These are phyloP conservation scores for Phycodurus eques DNA, from an alignment of 2,113 vertebrate species.

Conservation along the genomic window DNA sequence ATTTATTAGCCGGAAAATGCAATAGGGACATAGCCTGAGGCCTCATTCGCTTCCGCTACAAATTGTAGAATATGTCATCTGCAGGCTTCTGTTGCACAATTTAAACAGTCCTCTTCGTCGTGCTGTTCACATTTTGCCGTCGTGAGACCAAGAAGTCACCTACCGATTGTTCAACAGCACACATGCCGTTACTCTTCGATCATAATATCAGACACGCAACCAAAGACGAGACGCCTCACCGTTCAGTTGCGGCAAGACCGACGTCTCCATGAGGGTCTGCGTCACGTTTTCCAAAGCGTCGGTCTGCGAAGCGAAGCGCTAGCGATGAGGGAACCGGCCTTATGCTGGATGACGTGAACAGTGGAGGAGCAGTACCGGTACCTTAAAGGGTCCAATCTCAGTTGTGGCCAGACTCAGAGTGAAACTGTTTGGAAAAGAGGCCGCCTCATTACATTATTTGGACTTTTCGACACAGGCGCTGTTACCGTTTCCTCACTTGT, in stretches of 20 bases:
- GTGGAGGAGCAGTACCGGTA: slow-evolving; percentile 19
- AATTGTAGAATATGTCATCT: too few relatives aligned
- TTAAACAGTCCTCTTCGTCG: too few relatives aligned
- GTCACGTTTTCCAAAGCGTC: neutral
- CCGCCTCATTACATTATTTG: neutral
- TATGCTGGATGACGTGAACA: neutral
- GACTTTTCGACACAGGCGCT: neutral
- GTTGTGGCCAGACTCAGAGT: slow-evolving; percentile 36
- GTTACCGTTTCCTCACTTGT: slow-evolving; percentile 46
- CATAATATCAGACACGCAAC: too few relatives aligned
- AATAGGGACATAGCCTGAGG: too few relatives aligned
- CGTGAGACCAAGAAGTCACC: too few relatives aligned
- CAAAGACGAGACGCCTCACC: slow-evolving; percentile 24
- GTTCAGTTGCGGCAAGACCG: slow-evolving; percentile 31
- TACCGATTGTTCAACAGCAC: too few relatives aligned
- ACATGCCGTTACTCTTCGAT: too few relatives aligned
- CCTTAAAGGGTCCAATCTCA: slow-evolving; percentile 62
- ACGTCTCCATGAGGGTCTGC: accelerated
- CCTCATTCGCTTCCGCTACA: too few relatives aligned
- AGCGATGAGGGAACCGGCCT: too few relatives aligned
- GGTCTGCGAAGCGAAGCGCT: slow-evolving; percentile 42
- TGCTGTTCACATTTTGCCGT: too few relatives aligned
- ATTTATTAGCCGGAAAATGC: too few relatives aligned
- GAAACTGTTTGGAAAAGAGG: slow-evolving; percentile 41
- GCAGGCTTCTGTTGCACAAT: too few relatives aligned